Percentiles rank a stretch among this genome's conserved stretches.
Conservation (phyloP, 2,113 vertebrate species). For the Ursus arctos region DNA sequence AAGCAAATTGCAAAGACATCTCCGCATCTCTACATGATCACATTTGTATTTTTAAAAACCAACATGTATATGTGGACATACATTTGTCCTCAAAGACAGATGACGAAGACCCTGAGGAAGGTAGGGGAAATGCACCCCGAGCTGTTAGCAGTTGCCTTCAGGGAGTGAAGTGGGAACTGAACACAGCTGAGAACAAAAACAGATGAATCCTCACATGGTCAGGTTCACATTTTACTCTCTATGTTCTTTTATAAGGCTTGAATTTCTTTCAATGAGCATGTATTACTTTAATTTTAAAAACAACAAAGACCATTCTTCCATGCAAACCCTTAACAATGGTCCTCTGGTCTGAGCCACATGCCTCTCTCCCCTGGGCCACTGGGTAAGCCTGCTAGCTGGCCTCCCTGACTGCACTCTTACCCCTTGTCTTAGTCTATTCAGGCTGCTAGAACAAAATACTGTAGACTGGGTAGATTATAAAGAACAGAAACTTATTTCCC, state of each 20-base stretch:
- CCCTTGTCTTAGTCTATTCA: not conserved
- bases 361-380: not conserved
- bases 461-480: not conserved
- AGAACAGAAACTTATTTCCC: not conserved
- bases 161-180: not conserved
- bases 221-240: not conserved
- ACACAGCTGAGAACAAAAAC: not conserved
- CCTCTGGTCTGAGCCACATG: not conserved
- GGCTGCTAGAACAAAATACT: not conserved
- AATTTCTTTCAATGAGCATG: not conserved
- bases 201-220: not conserved
- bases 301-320: not conserved
- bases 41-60: not conserved
- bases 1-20: not conserved
- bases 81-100: not conserved
- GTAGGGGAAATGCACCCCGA: not conserved
- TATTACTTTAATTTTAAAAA: constrained; percentile 24
- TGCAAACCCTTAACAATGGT: not conserved
- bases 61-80: not conserved
- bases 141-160: not conserved
- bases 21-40: not conserved
- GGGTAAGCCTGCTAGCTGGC: not conserved
- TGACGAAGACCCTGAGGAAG: not conserved
- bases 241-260: not conserved
- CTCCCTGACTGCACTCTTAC: not conserved